Conservation (phyloP, 2,888 invertebrate species). For the Autographa pulchrina region DNA sequence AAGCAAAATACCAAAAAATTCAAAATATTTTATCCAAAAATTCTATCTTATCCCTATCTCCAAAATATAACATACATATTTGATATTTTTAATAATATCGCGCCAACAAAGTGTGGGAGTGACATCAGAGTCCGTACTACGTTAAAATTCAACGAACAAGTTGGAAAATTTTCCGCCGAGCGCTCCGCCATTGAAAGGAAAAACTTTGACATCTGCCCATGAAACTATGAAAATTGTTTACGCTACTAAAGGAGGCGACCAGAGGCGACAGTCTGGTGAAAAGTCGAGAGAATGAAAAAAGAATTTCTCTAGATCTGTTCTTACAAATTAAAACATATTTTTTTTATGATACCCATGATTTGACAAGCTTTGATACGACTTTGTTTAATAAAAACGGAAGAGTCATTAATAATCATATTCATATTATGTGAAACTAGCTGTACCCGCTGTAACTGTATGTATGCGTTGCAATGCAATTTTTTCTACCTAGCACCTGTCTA, state of each 20-base stretch:
- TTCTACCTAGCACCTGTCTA: no score
- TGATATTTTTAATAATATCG: slow-evolving; percentile 42
- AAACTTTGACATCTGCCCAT: slow-evolving; percentile 64
- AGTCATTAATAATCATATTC: no score
- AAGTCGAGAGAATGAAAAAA: slow-evolving; percentile 32
- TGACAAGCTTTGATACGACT: no score
- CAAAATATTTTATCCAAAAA: neutral
- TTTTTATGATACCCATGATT: neutral
- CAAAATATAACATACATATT: slow-evolving; percentile 22
- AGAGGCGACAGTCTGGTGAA: slow-evolving; percentile 36
- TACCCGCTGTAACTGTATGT: no score
- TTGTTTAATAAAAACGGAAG: no score
- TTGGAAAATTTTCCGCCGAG: slow-evolving; percentile 54
- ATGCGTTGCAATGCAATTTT: no score
- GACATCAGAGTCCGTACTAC: slow-evolving; percentile 44
- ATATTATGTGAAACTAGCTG: no score
- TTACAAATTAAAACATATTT: neutral
- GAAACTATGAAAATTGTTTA: slow-evolving; percentile 68
- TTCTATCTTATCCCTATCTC: neutral
- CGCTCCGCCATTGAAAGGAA: slow-evolving; percentile 42
- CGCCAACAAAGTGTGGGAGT: slow-evolving; percentile 28
- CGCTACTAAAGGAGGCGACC: slow-evolving; percentile 46
- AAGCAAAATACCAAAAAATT: neutral
- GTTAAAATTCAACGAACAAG: slow-evolving; percentile 63
- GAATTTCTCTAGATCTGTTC: slow-evolving; percentile 14